Evolutionary conservation across 2,113 vertebrate genomes (phyloP), one percentile per base, ranked within the genome.

Genomic region (Psittacula cyanocephala): DNA sequence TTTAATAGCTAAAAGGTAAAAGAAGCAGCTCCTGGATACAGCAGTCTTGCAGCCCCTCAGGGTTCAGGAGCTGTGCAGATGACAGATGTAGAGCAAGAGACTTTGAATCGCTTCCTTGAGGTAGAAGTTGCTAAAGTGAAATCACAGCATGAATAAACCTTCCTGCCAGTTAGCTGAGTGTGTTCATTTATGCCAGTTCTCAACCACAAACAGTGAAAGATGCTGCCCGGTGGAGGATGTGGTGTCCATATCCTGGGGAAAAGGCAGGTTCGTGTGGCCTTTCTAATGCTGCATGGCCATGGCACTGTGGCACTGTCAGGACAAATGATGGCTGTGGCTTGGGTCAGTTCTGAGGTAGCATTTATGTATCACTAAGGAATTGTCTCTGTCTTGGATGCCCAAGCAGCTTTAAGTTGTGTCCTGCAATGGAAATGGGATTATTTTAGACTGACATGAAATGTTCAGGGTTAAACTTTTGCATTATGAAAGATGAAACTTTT

Each of bases 201-300:
- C 91, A 96, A 96, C 96, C 97, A 96, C 97, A 97, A 60, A 39
- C 89, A 91, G 89, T 88, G 91, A 97, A 95, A 94, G 96, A 88
- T 55, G 89, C 86, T 95, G 93, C 80, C 76, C 95, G 94, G 55
- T 52, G 87, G 94, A 96, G 97, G 97, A 97, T 97, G 97, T 97
- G 96, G 96, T 97, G 79, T 81, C 81, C 27, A 15, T 95, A 72
- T 70, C 55, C 96, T 86, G 96, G 93, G 95, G 95, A 88, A 89
- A 33, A 92, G 94, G n/a, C 91, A 88, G 43, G 55, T 79, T 93
- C 70, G 35, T 18, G 53, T 64, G 70, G 47, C 91, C 65, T 93
- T 77, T 96, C 75, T 52, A 89, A 69, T 72, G 52, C 87, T 69
- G 82, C 71, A 3, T 43, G 79, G 87, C 96, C 82, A 64, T 70